Evolutionary conservation across 2,797 vertebrate genomes (phyloP).

Genomic region (Lagorchestes hirsutus): DNA sequence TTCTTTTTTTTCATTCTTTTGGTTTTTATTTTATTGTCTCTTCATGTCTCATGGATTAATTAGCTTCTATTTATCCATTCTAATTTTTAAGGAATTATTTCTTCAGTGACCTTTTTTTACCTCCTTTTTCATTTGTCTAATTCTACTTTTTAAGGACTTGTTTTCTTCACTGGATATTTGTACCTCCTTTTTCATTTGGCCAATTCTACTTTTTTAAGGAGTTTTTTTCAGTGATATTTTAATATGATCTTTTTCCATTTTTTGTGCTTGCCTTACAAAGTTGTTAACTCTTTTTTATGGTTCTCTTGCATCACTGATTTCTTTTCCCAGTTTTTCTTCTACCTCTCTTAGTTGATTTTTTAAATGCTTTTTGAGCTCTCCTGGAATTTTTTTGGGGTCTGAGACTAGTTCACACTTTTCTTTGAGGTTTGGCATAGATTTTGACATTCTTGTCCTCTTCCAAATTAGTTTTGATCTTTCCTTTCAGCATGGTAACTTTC

Average conservation of each 20-base stretch:
- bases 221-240: not conserved
- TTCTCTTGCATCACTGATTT: not conserved
- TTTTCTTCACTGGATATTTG: not conserved
- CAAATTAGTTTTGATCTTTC: not conserved
- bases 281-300: not conserved
- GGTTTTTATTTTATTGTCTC: not conserved
- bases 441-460: not conserved
- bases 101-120: not conserved
- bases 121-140: not conserved
- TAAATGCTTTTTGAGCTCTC: not conserved
- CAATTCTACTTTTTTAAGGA: too few relatives aligned
- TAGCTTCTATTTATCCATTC: not conserved
- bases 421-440: not conserved
- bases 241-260: not conserved
- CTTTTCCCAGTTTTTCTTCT: not conserved
- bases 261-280: not conserved
- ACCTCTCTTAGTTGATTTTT: too few relatives aligned
- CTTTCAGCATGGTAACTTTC: not conserved
- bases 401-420: not conserved
- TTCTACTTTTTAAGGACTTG: not conserved
- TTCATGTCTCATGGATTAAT: too few relatives aligned
- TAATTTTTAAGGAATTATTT: not conserved
- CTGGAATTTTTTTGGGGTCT: not conserved
- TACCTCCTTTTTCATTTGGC: too few relatives aligned
- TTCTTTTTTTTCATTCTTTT: not conserved